phyloP scores from a whole-genome alignment of 2,113 vertebrate species.

The Pseudorhombus dupliciocellatus region DNA sequence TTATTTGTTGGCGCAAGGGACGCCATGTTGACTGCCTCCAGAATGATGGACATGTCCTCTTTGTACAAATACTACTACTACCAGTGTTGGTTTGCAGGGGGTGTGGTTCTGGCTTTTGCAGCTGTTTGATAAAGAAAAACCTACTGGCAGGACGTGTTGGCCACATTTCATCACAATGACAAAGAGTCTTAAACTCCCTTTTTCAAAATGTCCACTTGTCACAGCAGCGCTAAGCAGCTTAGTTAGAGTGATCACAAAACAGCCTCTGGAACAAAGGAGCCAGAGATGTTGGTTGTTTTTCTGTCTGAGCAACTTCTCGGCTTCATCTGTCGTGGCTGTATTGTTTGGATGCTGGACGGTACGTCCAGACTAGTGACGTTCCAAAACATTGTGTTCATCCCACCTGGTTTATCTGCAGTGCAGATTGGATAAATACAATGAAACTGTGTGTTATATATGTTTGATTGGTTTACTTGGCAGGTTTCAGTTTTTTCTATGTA shows the following conservation, averaged over 20 bases:
- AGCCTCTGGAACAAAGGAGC: not conserved
- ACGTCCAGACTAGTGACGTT: too few species aligned
- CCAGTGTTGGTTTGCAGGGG: not conserved
- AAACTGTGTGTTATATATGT: too few species aligned
- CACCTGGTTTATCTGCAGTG: too few species aligned
- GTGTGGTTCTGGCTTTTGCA: too few species aligned
- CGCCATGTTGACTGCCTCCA: not conserved
- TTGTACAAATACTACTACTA: not conserved
- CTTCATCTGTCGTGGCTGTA: not conserved
- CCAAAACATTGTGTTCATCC: too few species aligned
- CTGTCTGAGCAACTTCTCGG: not conserved
- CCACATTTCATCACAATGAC: not conserved
- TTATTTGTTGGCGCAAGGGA: not conserved
- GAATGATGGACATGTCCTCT: not conserved
- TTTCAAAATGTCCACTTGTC: slow-evolving; percentile 7
- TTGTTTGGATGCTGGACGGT: too few species aligned
- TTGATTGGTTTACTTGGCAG: not conserved
- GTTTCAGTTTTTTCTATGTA: not conserved
- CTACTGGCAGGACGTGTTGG: not conserved
- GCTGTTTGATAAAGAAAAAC: not conserved
- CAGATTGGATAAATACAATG: too few species aligned
- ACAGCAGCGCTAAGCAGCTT: not conserved
- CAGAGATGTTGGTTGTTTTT: not conserved
- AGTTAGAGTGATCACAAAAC: not conserved
- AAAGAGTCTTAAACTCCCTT: not conserved